phyloP scores from a whole-genome alignment of 2,797 vertebrate genomes.

The Picus viridis region DNA sequence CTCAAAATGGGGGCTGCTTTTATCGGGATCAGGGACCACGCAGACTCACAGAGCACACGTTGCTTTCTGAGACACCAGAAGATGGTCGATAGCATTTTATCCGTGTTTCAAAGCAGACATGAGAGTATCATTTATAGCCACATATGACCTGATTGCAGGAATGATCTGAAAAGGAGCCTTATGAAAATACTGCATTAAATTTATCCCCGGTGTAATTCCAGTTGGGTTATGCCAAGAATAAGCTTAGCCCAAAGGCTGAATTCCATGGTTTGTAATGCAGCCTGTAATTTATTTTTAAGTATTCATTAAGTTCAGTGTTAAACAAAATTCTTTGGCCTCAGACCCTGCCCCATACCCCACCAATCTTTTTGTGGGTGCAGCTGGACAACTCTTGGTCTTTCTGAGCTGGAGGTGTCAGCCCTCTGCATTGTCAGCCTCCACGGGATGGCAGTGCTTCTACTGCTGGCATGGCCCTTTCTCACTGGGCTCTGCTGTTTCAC shows the following conservation, averaged over 20 bases:
- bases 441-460: background rate
- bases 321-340: background rate
- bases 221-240: constrained; percentile 36
- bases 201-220: constrained; percentile 2
- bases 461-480: background rate
- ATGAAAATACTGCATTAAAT: background rate
- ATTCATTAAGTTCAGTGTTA: background rate
- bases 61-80: background rate
- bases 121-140: background rate
- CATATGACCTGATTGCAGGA: background rate
- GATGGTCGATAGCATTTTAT: background rate
- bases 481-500: background rate
- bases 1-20: constrained; percentile 8
- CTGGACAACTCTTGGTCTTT: background rate
- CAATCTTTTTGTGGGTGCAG: background rate
- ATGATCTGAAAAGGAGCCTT: constrained; percentile 17
- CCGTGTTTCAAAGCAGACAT: background rate
- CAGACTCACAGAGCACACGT: background rate
- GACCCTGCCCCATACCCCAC: background rate
- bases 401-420: background rate
- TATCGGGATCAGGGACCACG: background rate
- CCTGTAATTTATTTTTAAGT: constrained; percentile 29
- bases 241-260: background rate
- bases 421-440: background rate
- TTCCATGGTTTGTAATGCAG: background rate